A percentile compares a stretch with the other conserved stretches of the same genome.
Evolutionary conservation across 1,140 invertebrate genomes (phyloP).

Genomic region (Leucophenga varia): DNA sequence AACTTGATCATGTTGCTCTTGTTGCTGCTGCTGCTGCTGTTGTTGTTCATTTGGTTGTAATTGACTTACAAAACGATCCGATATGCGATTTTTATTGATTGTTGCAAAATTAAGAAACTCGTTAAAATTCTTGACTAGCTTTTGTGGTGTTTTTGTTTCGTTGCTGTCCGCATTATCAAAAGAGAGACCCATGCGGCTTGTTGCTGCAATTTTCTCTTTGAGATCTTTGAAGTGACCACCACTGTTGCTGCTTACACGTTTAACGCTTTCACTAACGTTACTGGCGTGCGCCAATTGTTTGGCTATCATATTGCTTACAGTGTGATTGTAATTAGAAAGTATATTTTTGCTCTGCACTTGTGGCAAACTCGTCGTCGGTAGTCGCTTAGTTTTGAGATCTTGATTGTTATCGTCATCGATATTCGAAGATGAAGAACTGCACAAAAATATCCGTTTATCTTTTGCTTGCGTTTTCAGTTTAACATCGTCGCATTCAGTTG

Average conservation of each 20-base stretch:
- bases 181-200: slow-evolving; percentile 45
- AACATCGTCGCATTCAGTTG: slow-evolving; percentile 8
- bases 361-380: slow-evolving; percentile 16
- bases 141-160: slow-evolving; percentile 49
- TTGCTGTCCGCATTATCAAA: slow-evolving; percentile 15
- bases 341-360: slow-evolving; percentile 44
- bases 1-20: slow-evolving; percentile 1
- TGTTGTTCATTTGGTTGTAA: slow-evolving; percentile 20
- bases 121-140: slow-evolving; percentile 79
- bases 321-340: slow-evolving; percentile 24
- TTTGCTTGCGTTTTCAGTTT: slow-evolving; percentile 8
- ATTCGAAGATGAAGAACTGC: slow-evolving; percentile 29
- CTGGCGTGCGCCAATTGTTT: slow-evolving; percentile 47
- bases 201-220: slow-evolving; percentile 58
- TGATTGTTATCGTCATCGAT: slow-evolving; percentile 17
- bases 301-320: slow-evolving; percentile 52
- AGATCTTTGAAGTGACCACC: slow-evolving; percentile 60
- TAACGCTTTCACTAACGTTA: slow-evolving; percentile 39
- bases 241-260: slow-evolving; percentile 44
- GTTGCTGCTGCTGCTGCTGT: slow-evolving; percentile 5
- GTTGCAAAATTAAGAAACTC: slow-evolving; percentile 78
- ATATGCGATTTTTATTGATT: slow-evolving; percentile 62
- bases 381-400: background rate
- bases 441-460: slow-evolving; percentile 27
- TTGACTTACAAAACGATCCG: slow-evolving; percentile 35